These are phyloP conservation scores for Agriopis aurantiaria DNA, from an alignment of 2,888 invertebrate species.

Conservation along the genomic window DNA sequence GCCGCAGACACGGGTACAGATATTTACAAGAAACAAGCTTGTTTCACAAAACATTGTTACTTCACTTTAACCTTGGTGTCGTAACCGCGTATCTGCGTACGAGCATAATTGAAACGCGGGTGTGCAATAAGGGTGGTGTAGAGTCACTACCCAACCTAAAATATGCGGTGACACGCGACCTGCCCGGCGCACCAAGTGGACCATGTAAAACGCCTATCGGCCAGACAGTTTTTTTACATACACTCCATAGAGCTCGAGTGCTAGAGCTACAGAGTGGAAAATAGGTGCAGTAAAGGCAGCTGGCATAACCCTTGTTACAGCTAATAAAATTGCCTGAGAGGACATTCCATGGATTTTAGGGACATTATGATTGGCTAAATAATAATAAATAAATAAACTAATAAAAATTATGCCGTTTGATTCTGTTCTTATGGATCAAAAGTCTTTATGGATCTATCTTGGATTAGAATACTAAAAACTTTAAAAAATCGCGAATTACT, in stretches of 20 bases:
- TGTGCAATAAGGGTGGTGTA: constrained; percentile 44
- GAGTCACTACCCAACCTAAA: constrained; percentile 40
- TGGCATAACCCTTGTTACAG: too few relatives aligned
- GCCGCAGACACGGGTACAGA: neutral
- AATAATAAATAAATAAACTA: too few relatives aligned
- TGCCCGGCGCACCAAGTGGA: neutral
- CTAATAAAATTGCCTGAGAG: too few relatives aligned
- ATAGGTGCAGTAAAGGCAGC: too few relatives aligned
- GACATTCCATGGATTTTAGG: too few relatives aligned
- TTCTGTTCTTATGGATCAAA: too few relatives aligned
- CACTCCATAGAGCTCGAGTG: neutral
- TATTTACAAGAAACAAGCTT: constrained; percentile 35
- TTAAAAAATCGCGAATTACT: too few relatives aligned
- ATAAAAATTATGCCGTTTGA: too few relatives aligned
- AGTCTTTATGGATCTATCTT: too few relatives aligned
- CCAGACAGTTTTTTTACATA: neutral
- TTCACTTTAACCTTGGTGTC: constrained; percentile 40
- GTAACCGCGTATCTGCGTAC: constrained; percentile 43
- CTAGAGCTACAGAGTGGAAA: too few relatives aligned
- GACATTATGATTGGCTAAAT: too few relatives aligned
- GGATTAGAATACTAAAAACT: too few relatives aligned
- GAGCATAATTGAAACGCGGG: constrained; percentile 31
- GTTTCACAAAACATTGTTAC: constrained; percentile 38
- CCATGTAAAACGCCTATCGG: neutral
- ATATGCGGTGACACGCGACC: constrained; percentile 53